These are phyloP conservation scores for Thunnus albacares DNA, from an alignment of 2,797 vertebrate genomes.

Conservation along the genomic window DNA sequence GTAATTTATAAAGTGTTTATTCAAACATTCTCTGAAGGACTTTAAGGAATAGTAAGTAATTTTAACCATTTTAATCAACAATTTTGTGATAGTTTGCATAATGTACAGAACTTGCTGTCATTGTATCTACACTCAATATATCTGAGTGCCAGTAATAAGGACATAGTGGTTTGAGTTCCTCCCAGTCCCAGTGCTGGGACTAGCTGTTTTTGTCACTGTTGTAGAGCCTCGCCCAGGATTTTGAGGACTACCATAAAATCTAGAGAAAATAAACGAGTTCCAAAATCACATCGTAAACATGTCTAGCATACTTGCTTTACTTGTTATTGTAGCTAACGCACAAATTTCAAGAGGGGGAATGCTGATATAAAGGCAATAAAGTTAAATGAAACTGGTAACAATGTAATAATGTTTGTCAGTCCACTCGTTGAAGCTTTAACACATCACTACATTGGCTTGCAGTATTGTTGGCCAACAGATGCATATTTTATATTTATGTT, in stretches of 20 bases:
- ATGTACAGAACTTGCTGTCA: not conserved
- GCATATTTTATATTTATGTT: slow-evolving; percentile 13
- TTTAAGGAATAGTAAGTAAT: too few species aligned
- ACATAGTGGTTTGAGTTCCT: not conserved
- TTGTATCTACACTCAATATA: too few species aligned
- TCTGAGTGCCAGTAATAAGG: not conserved
- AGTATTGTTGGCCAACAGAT: slow-evolving; percentile 7
- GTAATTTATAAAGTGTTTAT: too few species aligned
- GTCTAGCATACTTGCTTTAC: not conserved
- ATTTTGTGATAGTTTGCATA: not conserved
- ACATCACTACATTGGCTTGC: not conserved
- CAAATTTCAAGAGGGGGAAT: not conserved
- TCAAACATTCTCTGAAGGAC: too few species aligned
- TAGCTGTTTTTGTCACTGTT: not conserved
- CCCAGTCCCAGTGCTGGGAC: not conserved
- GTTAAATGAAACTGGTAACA: not conserved
- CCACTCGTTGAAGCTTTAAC: not conserved
- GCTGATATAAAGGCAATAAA: not conserved
- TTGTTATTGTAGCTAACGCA: not conserved
- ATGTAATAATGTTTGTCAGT: not conserved
- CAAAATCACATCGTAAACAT: not conserved
- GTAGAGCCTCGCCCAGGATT: not conserved
- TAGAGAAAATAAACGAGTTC: not conserved
- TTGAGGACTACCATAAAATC: not conserved
- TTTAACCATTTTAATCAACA: too few species aligned